Evolutionary conservation across 2,113 vertebrate genomes (phyloP), one percentile per base, ranked within the genome.

Genomic region (Apistogramma diplotaenia): DNA sequence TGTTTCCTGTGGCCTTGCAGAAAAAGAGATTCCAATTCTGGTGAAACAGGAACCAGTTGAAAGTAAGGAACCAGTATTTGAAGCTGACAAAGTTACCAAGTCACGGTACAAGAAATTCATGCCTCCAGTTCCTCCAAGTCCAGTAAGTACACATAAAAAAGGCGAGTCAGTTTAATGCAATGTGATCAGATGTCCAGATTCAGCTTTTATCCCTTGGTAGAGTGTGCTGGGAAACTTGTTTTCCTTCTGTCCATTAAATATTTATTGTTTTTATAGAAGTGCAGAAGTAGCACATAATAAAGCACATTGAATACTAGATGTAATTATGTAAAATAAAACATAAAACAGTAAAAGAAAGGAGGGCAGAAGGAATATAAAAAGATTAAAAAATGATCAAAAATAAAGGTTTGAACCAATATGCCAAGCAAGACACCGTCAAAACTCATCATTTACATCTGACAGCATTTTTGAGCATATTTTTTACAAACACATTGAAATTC

Each of bases 31-130:
- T 60, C 96, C 94, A 3, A 93, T 87, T 82, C 83, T 84, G 82
- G 74, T 94, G 73, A 98, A 97, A 85, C 94, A 91, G 78, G 96
- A 97, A 73, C 93, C 93, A n/a, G 75, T 88, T 3, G 96, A 97
- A 92, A 95, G 89, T 85, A 96, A 94, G 78, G 96, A 96, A 18
- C 93, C 80, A 4, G 3, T 85, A 7, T 55, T 87, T 37, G 97
- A 97, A 91, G 83, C 70, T 33, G 97, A 97, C 71, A 97, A 96
- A 90, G 65, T 70, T 51, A 89, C 85, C n/a, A 98, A 96, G 91
- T 93, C 92, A 3, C 95, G 96, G 21, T 95, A 96, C 83, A 98
- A 97, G 86, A 98, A 98, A 90, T 82, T 92, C 55, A 87, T 94
- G 40, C 96, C 88, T 77, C 83, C 77, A 8, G 31, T 94, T 76